Base-by-base conservation (phyloP, 2,797 vertebrate genomes). In the Prionace glauca region DNA sequence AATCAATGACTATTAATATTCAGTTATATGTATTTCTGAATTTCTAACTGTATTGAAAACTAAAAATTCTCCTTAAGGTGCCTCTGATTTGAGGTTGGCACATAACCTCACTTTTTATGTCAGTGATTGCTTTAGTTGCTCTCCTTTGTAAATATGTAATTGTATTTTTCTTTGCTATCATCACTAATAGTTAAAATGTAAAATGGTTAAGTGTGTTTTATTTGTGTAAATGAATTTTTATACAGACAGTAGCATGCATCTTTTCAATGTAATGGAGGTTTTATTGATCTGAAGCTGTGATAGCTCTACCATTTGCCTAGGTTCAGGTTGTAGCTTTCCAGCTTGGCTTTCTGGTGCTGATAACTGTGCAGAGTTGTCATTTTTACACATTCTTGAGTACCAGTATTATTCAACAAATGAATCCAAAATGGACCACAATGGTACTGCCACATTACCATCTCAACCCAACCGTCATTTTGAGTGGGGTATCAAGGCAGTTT, bases 31-130 rank as follows among this genome's bases (percentile, higher is more conserved):
- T 93, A n/a, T 20, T 45, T 72, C 56, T 29, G 36, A 36, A 94
- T 94, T 72, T 94, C 36, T 94, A 94, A 72, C 72, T 65, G 60
- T n/a, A 20, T 91, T 72, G 45, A 45, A 94, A 94, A 72, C 36
- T 50, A 50, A 94, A 94, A n/a, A 50, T 26, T 71, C 11, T 36
- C 22, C 67, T 50, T 24, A 3, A 72, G 36, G 41, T 50, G 67
- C 36, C 71, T 45, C 45, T 94, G 22, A 65, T 60, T 16, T 91
- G 60, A 56, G 50, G 50, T 56, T 56, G 50, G 50, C 50, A 56
- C 4, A 56, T 56, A 72, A 0, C 36, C 2, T 50, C 22, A 11
- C 2, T 94, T 14, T 69, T 72, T 36, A 94, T 91, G 9, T 24
- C 18, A 91, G 45, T 91, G 88, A 91, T 91, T 60, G 56, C 29